Conservation (phyloP, 2,113 vertebrate species). For the Ivindomyrus marchei region DNA sequence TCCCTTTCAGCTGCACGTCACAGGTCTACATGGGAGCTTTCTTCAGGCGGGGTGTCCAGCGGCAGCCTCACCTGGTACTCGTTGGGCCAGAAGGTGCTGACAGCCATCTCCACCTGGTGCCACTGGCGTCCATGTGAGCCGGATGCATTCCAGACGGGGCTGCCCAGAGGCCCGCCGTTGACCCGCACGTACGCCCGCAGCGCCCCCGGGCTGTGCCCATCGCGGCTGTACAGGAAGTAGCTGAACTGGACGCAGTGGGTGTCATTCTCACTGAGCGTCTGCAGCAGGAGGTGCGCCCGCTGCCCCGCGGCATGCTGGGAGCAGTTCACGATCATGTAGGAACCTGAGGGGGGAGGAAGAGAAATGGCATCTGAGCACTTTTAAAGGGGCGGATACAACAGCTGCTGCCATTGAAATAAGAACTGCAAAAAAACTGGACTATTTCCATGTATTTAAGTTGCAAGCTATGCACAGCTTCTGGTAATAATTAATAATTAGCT, state of each 20-base stretch:
- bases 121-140: constrained; percentile 83
- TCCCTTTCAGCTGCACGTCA: not conserved
- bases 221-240: constrained; percentile 88
- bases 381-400: not conserved
- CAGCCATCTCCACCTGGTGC: constrained; percentile 90
- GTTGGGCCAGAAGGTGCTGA: constrained; percentile 96
- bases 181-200: constrained; percentile 80
- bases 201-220: constrained; percentile 83
- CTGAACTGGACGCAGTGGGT: constrained; percentile 98
- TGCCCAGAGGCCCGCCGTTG: constrained; percentile 78
- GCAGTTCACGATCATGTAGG: constrained; percentile 93
- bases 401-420: not conserved
- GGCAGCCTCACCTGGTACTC: constrained; percentile 81
- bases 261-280: constrained; percentile 90
- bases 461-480: not conserved
- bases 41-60: not conserved
- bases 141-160: constrained; percentile 80
- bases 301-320: constrained; percentile 83
- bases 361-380: not conserved
- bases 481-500: not conserved
- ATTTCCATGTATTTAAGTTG: not conserved
- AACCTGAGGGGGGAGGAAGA: constrained; percentile 59
- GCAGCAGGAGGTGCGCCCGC: constrained; percentile 80
- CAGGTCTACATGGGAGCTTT: not conserved
- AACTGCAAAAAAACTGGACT: too few relatives aligned